These are phyloP conservation scores for Calyptommatus sinebrachiatus DNA, from an alignment of 2,113 vertebrate genomes.

Conservation along the genomic window DNA sequence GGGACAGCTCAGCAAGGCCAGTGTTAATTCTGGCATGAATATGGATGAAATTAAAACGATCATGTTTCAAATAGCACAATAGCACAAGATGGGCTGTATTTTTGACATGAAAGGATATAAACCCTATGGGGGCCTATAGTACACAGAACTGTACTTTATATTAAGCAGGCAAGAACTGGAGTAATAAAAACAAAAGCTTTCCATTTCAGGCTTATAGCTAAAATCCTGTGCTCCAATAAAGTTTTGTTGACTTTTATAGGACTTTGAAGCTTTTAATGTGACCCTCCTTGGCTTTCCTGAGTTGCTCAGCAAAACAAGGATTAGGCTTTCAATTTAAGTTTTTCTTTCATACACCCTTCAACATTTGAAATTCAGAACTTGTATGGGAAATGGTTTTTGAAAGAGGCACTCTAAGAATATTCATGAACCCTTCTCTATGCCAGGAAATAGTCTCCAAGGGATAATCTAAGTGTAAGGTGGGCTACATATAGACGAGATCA, in stretches of 20 bases:
- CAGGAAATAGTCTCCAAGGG: no score
- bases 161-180: constrained; percentile 27
- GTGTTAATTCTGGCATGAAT: constrained; percentile 16
- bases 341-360: no score
- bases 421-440: no score
- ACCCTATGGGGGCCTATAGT: constrained; percentile 11
- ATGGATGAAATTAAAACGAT: constrained; percentile 6
- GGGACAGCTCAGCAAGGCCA: background rate
- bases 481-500: no score
- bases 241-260: background rate
- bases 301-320: no score
- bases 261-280: background rate
- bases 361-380: no score
- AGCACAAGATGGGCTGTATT: background rate
- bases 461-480: no score
- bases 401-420: no score
- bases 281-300: no score
- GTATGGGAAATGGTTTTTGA: no score
- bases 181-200: constrained; percentile 17
- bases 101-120: constrained; percentile 17
- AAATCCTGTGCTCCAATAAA: background rate
- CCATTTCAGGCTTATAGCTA: background rate
- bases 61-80: constrained; percentile 21
- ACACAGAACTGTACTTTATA: constrained; percentile 25
- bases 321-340: no score